phyloP scores from a whole-genome alignment of 2,113 vertebrate species.

The Danio rerio region DNA sequence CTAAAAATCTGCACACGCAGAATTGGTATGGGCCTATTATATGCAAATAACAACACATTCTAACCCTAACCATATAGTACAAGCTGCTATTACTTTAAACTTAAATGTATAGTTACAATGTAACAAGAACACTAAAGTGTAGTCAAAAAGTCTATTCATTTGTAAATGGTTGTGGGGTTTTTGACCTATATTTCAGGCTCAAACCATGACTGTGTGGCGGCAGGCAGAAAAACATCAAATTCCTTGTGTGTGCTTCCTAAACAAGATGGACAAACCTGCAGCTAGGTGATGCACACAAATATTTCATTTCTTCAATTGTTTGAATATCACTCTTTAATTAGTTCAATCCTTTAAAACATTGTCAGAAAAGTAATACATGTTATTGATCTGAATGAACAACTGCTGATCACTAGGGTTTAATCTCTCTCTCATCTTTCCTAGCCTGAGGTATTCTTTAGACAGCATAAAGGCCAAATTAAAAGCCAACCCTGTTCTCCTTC shows the following conservation, averaged over 20 bases:
- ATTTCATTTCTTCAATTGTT: too few species aligned
- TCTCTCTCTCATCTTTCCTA: slow-evolving; percentile 57
- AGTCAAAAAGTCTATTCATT: not conserved
- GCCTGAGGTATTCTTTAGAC: slow-evolving; percentile 85
- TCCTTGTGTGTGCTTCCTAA: slow-evolving; percentile 94
- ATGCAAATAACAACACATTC: too few species aligned
- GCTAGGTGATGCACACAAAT: slow-evolving; percentile 80
- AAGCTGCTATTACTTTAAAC: too few species aligned
- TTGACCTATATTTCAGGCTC: slow-evolving; percentile 80
- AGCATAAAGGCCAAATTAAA: slow-evolving; percentile 93
- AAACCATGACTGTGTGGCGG: slow-evolving; percentile 95
- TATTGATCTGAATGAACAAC: slow-evolving; percentile 51
- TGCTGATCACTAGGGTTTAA: not conserved
- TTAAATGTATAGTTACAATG: too few species aligned
- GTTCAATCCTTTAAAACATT: too few species aligned
- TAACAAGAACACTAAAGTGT: too few species aligned
- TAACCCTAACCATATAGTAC: too few species aligned
- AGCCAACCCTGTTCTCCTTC: slow-evolving; percentile 87
- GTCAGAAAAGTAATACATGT: slow-evolving; percentile 60
- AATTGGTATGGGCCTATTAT: too few species aligned
- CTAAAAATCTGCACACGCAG: too few species aligned
- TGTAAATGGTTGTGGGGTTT: not conserved
- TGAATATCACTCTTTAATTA: too few species aligned
- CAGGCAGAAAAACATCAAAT: slow-evolving; percentile 93
- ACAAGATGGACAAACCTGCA: slow-evolving; percentile 96